Conservation (phyloP, 2,797 vertebrate genomes). For the Coccyzus lansbergi region DNA sequence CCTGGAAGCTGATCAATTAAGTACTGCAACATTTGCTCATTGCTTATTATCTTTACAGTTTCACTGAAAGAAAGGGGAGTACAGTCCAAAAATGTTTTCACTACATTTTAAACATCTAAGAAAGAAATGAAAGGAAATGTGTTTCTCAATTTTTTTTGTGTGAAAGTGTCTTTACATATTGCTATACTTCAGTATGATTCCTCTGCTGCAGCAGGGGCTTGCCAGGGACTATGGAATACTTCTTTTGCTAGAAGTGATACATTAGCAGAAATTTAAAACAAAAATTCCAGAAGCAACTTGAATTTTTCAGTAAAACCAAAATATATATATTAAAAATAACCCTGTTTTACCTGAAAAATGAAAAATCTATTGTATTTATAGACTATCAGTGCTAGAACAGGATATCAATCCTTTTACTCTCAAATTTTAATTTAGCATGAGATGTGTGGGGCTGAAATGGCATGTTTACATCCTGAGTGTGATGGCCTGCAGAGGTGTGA, state of each 20-base stretch:
- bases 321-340: background rate
- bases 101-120: background rate
- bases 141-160: background rate
- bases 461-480: background rate
- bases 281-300: background rate
- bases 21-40: background rate
- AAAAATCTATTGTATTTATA: background rate
- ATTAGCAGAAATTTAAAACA: background rate
- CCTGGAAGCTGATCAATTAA: background rate
- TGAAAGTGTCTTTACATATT: background rate
- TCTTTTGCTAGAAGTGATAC: background rate
- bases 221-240: background rate
- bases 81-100: background rate
- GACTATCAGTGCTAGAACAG: background rate
- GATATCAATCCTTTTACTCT: background rate
- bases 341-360: background rate
- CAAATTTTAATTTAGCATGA: background rate
- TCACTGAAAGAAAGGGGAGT: background rate
- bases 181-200: background rate
- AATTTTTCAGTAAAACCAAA: background rate
- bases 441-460: background rate
- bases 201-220: background rate
- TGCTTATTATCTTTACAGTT: background rate
- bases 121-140: background rate
- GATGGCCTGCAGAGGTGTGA: background rate